Evolutionary conservation across 2,888 invertebrate species (phyloP).

Genomic region (Metellina segmentata): DNA sequence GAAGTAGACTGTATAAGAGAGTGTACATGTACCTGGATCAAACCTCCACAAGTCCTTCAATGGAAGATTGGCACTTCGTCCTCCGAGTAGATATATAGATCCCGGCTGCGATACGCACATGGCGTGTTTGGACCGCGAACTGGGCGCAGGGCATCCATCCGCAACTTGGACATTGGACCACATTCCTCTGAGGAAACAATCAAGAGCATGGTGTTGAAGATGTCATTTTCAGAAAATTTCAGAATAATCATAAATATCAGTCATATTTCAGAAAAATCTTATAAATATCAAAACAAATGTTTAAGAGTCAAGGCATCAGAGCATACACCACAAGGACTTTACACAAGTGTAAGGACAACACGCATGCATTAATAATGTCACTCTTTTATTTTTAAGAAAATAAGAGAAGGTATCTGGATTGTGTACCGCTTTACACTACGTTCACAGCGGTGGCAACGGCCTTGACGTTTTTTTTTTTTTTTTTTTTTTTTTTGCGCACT

Average conservation of each 20-base stretch:
- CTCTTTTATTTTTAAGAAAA: too few species aligned
- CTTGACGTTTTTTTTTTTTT: too few species aligned
- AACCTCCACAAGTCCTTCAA: conserved; percentile 93
- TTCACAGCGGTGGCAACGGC: too few species aligned
- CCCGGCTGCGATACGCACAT: conserved; percentile 84
- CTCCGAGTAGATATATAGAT: conserved; percentile 90
- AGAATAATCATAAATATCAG: not conserved
- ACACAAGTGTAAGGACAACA: not conserved
- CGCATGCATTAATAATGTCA: too few species aligned
- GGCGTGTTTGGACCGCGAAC: conserved; percentile 90
- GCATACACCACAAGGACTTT: not conserved
- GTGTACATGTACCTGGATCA: conserved; percentile 85
- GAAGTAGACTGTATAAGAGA: too few species aligned
- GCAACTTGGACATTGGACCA: conserved; percentile 78
- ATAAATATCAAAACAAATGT: not conserved
- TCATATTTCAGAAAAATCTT: not conserved
- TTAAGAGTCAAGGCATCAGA: not conserved
- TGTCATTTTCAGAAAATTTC: not conserved
- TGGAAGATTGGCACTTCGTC: conserved; percentile 90
- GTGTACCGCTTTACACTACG: too few species aligned
- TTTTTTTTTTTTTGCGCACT: too few species aligned
- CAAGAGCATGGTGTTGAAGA: not conserved
- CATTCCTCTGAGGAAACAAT: conserved; percentile 75
- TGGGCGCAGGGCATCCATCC: conserved; percentile 82
- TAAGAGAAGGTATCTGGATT: too few species aligned